Conservation (phyloP, 2,797 vertebrate species). For the Tapera naevia region DNA sequence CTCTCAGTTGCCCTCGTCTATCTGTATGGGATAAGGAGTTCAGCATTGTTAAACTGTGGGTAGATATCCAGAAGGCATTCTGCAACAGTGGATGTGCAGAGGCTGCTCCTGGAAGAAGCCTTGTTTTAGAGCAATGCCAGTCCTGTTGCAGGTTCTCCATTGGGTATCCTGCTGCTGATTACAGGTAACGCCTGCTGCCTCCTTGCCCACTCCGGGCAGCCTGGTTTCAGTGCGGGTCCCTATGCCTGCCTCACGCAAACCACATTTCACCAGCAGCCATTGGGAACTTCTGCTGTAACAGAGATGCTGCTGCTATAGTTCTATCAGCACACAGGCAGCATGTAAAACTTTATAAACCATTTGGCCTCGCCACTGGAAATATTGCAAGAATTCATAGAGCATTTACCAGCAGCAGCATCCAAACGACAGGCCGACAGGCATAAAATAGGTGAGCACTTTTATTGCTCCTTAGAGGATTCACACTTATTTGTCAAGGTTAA, state of each 20-base stretch:
- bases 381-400: conserved; percentile 29
- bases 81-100: neutral
- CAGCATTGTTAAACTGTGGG: neutral
- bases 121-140: neutral
- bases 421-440: neutral
- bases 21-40: neutral
- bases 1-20: neutral
- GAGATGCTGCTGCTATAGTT: neutral
- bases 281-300: neutral
- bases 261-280: neutral
- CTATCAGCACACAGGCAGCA: neutral
- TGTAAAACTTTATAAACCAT: conserved; percentile 49
- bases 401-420: neutral
- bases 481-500: conserved; percentile 61
- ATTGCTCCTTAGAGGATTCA: conserved; percentile 36
- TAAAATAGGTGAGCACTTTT: conserved; percentile 51
- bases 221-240: neutral
- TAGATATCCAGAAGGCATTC: neutral
- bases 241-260: neutral
- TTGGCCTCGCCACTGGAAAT: conserved; percentile 20
- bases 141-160: neutral
- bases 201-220: neutral
- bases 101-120: neutral
- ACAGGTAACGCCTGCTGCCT: neutral
- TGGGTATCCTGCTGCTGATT: fast-evolving